These are phyloP conservation scores for Polyodon spathula DNA, from an alignment of 2,113 vertebrate species.

Conservation along the genomic window DNA sequence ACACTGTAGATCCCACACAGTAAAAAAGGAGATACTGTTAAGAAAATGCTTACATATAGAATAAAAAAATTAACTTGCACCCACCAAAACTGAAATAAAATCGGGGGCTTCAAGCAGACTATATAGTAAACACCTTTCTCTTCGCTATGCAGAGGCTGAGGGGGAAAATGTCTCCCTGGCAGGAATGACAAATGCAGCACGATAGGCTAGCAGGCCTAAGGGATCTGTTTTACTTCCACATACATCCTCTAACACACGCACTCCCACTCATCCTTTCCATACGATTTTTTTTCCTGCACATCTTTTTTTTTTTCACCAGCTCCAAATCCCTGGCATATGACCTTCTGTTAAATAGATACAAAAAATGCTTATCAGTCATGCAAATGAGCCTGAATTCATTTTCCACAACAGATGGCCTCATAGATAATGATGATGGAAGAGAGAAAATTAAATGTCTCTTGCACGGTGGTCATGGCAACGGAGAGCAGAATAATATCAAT, in stretches of 20 bases:
- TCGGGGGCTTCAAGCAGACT: slow-evolving; percentile 42
- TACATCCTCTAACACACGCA: slow-evolving; percentile 58
- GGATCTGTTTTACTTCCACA: slow-evolving; percentile 62
- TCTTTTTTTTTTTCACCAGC: slow-evolving; percentile 57
- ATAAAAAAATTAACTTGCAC: slow-evolving; percentile 41
- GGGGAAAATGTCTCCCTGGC: slow-evolving; percentile 70
- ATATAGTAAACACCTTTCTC: slow-evolving; percentile 52
- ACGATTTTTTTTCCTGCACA: slow-evolving; percentile 53
- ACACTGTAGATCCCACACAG: slow-evolving; percentile 8
- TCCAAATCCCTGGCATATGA: slow-evolving; percentile 99
- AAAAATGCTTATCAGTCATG: slow-evolving; percentile 99
- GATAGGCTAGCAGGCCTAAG: slow-evolving; percentile 67
- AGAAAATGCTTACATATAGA: slow-evolving; percentile 15
- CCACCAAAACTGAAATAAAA: slow-evolving; percentile 52
- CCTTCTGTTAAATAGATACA: slow-evolving; percentile 99
- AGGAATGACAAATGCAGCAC: slow-evolving; percentile 69
- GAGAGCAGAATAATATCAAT: slow-evolving; percentile 98
- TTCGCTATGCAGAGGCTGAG: slow-evolving; percentile 58
- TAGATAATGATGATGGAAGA: slow-evolving; percentile 99
- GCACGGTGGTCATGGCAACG: slow-evolving; percentile 99
- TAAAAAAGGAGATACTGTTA: background rate
- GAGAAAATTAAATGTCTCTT: slow-evolving; percentile 99
- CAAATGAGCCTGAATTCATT: slow-evolving; percentile 99
- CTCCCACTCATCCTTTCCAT: slow-evolving; percentile 63
- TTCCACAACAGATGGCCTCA: slow-evolving; percentile 99